A percentile compares a stretch with the other conserved stretches of the same genome.
Conservation (phyloP, 2,797 vertebrate species). For the Kryptolebias ocellatus region DNA sequence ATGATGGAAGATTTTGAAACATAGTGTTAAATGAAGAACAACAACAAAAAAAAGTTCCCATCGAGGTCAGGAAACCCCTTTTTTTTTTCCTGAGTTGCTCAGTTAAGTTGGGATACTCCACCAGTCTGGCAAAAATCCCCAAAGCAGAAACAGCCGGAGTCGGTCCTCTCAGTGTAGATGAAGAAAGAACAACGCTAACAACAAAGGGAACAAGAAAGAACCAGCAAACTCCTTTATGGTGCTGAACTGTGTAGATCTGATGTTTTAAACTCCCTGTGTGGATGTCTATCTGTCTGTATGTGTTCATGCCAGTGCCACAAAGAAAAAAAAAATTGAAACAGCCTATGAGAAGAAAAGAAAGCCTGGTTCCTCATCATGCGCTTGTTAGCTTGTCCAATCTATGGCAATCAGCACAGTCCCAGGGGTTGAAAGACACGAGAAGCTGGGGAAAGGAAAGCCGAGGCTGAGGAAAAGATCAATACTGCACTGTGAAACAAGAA, state of each 20-base stretch:
- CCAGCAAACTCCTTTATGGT: conserved; percentile 80
- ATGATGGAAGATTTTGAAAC: conserved; percentile 76
- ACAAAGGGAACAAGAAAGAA: conserved; percentile 75
- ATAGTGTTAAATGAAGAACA: conserved; percentile 75
- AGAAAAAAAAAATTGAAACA: conserved; percentile 79
- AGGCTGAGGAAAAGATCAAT: conserved; percentile 99
- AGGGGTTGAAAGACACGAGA: conserved; percentile 96
- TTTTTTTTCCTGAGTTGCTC: conserved; percentile 62
- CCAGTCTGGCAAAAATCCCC: conserved; percentile 69
- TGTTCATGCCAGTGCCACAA: conserved; percentile 84
- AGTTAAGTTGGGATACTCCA: conserved; percentile 72
- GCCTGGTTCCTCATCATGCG: conserved; percentile 93
- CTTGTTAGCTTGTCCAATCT: conserved; percentile 99
- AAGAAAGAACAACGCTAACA: conserved; percentile 68
- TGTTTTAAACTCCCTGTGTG: conserved; percentile 78
- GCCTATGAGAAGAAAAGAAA: conserved; percentile 85
- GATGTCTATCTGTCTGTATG: conserved; percentile 80
- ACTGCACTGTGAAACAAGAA: conserved; percentile 97
- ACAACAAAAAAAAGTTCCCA: conserved; percentile 60
- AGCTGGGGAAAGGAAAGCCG: conserved; percentile 89
- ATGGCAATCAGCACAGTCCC: conserved; percentile 98
- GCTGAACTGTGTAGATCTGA: conserved; percentile 79
- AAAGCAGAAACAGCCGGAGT: conserved; percentile 61
- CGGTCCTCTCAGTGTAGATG: conserved; percentile 73
- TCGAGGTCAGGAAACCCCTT: conserved; percentile 69